Percentiles rank a stretch among this genome's conserved stretches.
Conservation (phyloP, 2,888 invertebrate species). For the Carabus problematicus region DNA sequence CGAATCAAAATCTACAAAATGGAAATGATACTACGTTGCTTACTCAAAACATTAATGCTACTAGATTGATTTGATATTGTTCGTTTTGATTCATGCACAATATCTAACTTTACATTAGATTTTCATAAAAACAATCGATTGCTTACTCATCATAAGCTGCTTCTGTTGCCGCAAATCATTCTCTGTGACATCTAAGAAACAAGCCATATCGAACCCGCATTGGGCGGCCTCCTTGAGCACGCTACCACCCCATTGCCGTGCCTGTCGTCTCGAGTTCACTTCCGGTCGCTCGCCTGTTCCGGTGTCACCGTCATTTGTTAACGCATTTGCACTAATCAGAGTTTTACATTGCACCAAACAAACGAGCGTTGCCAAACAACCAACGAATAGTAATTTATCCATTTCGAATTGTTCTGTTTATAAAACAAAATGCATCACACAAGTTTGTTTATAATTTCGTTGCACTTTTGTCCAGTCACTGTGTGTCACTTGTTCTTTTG, state of each 20-base stretch:
- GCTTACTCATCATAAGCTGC: constrained; percentile 50
- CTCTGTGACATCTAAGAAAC: constrained; percentile 51
- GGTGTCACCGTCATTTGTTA: background rate
- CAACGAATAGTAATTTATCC: background rate
- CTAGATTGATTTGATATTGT: too few species aligned
- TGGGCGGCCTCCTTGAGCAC: constrained; percentile 24
- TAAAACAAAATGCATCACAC: constrained; percentile 1
- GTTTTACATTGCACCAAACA: background rate
- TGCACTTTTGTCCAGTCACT: constrained; percentile 12
- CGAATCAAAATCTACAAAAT: too few species aligned
- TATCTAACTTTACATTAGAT: too few species aligned
- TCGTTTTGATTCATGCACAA: too few species aligned
- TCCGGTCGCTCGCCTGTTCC: constrained; percentile 6
- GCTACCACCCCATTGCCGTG: constrained; percentile 18
- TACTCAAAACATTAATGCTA: too few species aligned
- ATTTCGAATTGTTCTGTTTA: background rate
- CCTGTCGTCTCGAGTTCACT: background rate
- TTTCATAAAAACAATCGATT: too few species aligned
- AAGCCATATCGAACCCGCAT: constrained; percentile 47
- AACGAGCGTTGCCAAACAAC: background rate
- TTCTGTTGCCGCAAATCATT: constrained; percentile 48
- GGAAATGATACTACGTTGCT: too few species aligned
- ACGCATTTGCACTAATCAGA: background rate
- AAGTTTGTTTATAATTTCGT: background rate
- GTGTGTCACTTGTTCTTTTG: background rate